Conservation (phyloP, 2,888 invertebrate species). For the Dasysyrphus albostriatus region DNA sequence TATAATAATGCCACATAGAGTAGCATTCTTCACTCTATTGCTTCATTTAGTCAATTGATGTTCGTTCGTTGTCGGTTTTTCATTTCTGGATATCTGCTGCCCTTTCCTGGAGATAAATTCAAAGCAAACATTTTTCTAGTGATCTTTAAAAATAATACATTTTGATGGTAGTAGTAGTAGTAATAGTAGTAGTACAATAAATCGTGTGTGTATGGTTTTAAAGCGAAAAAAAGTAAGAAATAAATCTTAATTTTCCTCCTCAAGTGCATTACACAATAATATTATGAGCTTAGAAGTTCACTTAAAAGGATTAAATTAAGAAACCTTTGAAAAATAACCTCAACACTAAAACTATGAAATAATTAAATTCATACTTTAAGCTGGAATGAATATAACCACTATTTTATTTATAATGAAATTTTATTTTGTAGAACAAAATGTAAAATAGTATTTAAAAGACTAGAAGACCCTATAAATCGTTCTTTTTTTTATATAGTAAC, state of each 20-base stretch:
- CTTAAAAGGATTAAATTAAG: not conserved
- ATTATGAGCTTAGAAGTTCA: not conserved
- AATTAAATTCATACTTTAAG: too few relatives aligned
- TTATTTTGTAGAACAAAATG: too few relatives aligned
- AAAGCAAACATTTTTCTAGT: not conserved
- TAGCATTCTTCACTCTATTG: constrained; percentile 45
- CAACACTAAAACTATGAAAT: not conserved
- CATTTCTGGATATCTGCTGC: constrained; percentile 3
- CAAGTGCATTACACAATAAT: not conserved
- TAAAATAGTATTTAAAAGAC: not conserved
- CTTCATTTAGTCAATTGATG: constrained; percentile 57
- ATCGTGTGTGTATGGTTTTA: not conserved
- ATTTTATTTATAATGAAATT: too few relatives aligned
- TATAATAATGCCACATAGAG: constrained; percentile 29
- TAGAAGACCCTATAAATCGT: not conserved
- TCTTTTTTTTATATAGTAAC: not conserved
- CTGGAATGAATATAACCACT: too few relatives aligned
- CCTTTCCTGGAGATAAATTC: not conserved
- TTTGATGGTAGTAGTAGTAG: constrained; percentile 23
- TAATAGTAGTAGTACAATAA: constrained; percentile 4
- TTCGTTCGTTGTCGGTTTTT: constrained; percentile 1
- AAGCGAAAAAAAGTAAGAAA: not conserved
- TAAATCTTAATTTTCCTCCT: not conserved
- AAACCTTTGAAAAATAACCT: not conserved
- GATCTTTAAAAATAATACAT: constrained; percentile 21